phyloP scores from a whole-genome alignment of 2,113 vertebrate species.

The Vidua macroura region DNA sequence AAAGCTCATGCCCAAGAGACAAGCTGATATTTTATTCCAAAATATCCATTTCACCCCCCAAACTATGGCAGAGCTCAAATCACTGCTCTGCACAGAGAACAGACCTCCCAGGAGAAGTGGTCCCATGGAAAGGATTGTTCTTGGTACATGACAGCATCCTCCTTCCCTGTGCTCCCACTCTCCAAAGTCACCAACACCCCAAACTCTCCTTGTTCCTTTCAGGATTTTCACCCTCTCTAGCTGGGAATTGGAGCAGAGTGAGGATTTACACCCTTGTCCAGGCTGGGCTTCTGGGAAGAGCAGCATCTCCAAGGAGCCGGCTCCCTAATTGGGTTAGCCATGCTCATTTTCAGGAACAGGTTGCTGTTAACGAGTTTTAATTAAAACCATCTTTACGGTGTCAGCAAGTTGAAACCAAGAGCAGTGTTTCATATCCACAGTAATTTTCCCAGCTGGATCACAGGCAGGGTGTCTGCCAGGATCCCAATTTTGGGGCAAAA shows the following conservation, averaged over 20 bases:
- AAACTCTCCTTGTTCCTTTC: fast-evolving
- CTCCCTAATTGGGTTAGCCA: neutral
- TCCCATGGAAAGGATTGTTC: fast-evolving
- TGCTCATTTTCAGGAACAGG: constrained; percentile 32
- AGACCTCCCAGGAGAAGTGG: neutral
- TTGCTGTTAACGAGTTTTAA: constrained; percentile 48
- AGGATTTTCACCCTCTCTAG: neutral
- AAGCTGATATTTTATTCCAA: neutral
- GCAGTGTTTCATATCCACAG: neutral
- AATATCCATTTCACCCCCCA: neutral
- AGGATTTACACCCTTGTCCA: neutral
- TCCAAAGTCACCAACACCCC: neutral
- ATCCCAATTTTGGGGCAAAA: neutral
- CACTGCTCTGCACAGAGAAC: neutral
- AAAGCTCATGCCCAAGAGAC: neutral
- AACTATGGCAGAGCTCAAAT: neutral
- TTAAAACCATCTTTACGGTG: constrained; percentile 49
- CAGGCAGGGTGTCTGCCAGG: fast-evolving
- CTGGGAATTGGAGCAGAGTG: neutral
- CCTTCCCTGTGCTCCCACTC: neutral
- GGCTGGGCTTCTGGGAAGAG: neutral
- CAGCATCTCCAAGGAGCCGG: neutral
- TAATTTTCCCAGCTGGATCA: neutral
- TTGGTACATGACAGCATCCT: neutral
- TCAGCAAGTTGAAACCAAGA: constrained; percentile 53